Conservation (phyloP, 2,888 invertebrate genomes). For the Drosophila mayaguana region DNA sequence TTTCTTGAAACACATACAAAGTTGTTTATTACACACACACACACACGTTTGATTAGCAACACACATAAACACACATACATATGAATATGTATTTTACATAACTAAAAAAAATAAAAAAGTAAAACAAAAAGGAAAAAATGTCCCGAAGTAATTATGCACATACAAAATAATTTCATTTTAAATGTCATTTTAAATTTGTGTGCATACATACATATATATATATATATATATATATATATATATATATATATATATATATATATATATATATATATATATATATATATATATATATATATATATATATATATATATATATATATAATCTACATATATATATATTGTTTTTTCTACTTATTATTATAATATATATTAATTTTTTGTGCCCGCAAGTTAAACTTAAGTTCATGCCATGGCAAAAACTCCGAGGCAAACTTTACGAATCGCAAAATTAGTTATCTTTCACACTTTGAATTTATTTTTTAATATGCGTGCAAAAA, state of each 20-base stretch:
- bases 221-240: not conserved
- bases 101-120: constrained; percentile 19
- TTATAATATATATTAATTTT: constrained; percentile 31
- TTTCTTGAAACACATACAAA: constrained; percentile 28
- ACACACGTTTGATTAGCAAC: constrained; percentile 9
- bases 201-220: constrained; percentile 42
- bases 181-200: constrained; percentile 68
- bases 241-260: not conserved
- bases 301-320: constrained; percentile 35
- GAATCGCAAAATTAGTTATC: constrained; percentile 57
- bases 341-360: constrained; percentile 45
- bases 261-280: constrained; percentile 23
- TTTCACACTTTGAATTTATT: constrained; percentile 10
- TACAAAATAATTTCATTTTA: constrained; percentile 61
- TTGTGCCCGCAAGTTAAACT: constrained; percentile 71
- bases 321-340: not conserved
- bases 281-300: constrained; percentile 32
- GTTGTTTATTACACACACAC: constrained; percentile 19
- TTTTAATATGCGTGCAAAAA: constrained; percentile 9
- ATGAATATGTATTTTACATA: constrained; percentile 60
- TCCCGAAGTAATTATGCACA: constrained; percentile 41
- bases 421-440: constrained; percentile 21
- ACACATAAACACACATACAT: constrained; percentile 21
- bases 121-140: not conserved
- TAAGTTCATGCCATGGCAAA: constrained; percentile 54